A percentile compares a stretch with the other conserved stretches of the same genome.
phyloP scores from a whole-genome alignment of 1,140 invertebrate species.

The Augochlora pura region DNA sequence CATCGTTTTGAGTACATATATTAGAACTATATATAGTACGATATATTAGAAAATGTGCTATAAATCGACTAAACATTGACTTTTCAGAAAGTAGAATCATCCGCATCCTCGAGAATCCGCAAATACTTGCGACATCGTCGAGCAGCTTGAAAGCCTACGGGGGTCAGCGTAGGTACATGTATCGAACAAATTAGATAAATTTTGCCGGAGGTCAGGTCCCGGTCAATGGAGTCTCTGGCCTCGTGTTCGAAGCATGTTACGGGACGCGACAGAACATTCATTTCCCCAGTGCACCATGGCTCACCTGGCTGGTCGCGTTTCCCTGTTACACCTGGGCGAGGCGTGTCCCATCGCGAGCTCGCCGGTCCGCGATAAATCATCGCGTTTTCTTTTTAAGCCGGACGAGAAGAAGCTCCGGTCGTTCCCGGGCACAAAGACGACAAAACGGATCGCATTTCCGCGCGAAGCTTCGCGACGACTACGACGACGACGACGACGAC shows the following conservation, averaged over 20 bases:
- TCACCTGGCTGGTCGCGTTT: slow-evolving; percentile 67
- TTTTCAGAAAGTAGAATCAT: too few species aligned
- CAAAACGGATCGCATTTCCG: slow-evolving; percentile 53
- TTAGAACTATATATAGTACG: too few species aligned
- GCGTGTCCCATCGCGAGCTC: background rate
- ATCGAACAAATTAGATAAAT: slow-evolving; percentile 31
- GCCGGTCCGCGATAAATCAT: slow-evolving; percentile 55
- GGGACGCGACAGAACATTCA: slow-evolving; percentile 78
- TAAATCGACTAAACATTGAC: too few species aligned
- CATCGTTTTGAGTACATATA: too few species aligned
- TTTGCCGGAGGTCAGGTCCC: slow-evolving; percentile 19
- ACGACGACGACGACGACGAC: slow-evolving; percentile 1
- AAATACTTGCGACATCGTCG: too few species aligned
- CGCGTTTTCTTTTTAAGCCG: slow-evolving; percentile 50
- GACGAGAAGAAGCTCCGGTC: slow-evolving; percentile 43
- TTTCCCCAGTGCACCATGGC: slow-evolving; percentile 80
- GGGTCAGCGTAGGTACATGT: too few species aligned
- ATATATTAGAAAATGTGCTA: too few species aligned
- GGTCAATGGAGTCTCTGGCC: slow-evolving; percentile 51
- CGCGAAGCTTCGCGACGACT: slow-evolving; percentile 20
- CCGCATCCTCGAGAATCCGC: too few species aligned
- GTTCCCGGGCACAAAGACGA: background rate
- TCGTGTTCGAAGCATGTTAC: slow-evolving; percentile 71
- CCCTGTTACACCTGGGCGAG: slow-evolving; percentile 43
- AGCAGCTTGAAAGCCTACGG: too few species aligned